Evolutionary conservation across 2,113 vertebrate species (phyloP), one percentile per base, ranked within the genome.

Genomic region (Neotoma lepida): DNA sequence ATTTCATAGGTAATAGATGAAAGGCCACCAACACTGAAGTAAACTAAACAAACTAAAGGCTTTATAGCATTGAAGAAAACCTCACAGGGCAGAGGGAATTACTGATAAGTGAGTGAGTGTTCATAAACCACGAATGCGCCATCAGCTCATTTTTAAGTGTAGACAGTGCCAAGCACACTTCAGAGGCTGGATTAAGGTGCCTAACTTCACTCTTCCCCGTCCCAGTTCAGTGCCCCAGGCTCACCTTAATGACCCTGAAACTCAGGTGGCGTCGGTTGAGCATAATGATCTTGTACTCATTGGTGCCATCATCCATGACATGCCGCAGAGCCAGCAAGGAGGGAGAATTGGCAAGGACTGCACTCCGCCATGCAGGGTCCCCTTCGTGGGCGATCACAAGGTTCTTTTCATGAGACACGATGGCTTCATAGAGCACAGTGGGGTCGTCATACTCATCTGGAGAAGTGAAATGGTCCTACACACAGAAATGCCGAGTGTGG

Each of bases 281-380:
- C 99, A 99, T 99, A 88, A 99, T 99, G 96, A 99, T 99, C 95
- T 99, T 99, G 92, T 99, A 99, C 70, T 99, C 99, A 22, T 99
- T 99, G 93, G 99, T 99, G 91, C 99, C 99, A 39, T 99, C 99
- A 2, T 99, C 99, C 96, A 99, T 99, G 86, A 99, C 99, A 0
- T 99, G 99, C 54, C 99, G 99, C 95, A 99, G 98, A 28, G 99
- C 99, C 1, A 99, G 99, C 3, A 99, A 98, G 0, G 99, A 99
- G 0, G 98, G 99, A 22, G 99, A 99, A 91, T 99, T 99, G 93
- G 99, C 99, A 26, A 99, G 99, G 70, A 99, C 99, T 0, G 99
- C 99, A 13, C 99, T 99, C 88, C 99, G 98, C 99, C 99, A 99
- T 0, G 99, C 99, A 0, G 99, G 99, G 97, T 99, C 99, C 0